phyloP scores from a whole-genome alignment of 2,113 vertebrate genomes.

The Ariopsis seemanni region DNA sequence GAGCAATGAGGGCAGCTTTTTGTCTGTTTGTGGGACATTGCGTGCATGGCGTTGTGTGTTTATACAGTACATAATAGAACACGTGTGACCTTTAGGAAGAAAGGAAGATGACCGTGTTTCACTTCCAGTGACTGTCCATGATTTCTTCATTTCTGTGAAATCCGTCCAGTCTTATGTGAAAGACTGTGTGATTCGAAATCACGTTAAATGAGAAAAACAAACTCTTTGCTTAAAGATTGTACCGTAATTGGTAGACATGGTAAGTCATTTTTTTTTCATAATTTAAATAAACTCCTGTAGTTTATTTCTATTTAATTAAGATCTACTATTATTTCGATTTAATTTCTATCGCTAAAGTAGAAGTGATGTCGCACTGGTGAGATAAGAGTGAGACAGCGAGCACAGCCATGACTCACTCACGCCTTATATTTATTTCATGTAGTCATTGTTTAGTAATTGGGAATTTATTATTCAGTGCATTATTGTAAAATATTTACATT shows the following conservation, averaged over 20 bases:
- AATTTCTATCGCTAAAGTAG: background rate
- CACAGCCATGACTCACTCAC: background rate
- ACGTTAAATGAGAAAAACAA: background rate
- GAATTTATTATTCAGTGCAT: conserved; percentile 11
- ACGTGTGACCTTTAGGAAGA: conserved; percentile 56
- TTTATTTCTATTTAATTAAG: background rate
- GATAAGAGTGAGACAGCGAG: background rate
- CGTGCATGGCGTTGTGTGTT: conserved; percentile 32
- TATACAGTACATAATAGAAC: conserved; percentile 54
- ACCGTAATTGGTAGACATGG: background rate
- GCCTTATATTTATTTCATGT: background rate
- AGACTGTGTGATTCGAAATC: background rate
- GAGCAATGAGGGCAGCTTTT: background rate
- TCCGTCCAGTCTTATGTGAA: no score
- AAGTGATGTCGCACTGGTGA: background rate
- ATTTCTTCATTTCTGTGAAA: no score
- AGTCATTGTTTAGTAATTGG: conserved; percentile 21
- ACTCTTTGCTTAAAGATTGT: background rate
- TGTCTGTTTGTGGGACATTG: conserved; percentile 9
- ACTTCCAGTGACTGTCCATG: conserved; percentile 10
- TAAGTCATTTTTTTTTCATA: no score
- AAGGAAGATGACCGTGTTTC: conserved; percentile 33
- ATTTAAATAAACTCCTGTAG: background rate
- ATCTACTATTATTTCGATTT: background rate
- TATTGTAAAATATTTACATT: conserved; percentile 22